phyloP scores from a whole-genome alignment of 2,888 invertebrate species.

The Philopedon plagiatum region DNA sequence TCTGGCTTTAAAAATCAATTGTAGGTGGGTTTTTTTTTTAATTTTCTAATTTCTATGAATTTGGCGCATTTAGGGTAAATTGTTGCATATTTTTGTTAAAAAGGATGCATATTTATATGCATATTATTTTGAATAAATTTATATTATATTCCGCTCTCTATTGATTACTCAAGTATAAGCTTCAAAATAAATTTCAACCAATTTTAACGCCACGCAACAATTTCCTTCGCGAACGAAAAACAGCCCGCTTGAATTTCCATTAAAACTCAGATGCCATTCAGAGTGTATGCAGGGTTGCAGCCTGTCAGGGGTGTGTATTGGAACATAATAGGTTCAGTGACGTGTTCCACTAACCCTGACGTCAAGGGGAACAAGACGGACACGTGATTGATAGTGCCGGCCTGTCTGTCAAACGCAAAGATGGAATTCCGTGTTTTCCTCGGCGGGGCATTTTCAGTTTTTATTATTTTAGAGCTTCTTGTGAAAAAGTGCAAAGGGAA shows the following conservation, averaged over 20 bases:
- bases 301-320: slow-evolving; percentile 62
- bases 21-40: no score
- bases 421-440: slow-evolving; percentile 55
- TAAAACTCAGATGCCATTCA: slow-evolving; percentile 37
- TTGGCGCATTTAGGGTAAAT: no score
- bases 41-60: no score
- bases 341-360: slow-evolving; percentile 71
- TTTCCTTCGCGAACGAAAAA: slow-evolving; percentile 6
- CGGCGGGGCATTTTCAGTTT: slow-evolving; percentile 28
- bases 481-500: not conserved
- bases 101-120: no score
- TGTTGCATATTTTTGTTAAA: no score
- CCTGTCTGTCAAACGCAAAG: slow-evolving; percentile 71
- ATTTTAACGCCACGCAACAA: not conserved
- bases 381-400: slow-evolving; percentile 68
- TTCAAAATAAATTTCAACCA: not conserved
- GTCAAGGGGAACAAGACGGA: slow-evolving; percentile 58
- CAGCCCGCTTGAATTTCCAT: slow-evolving; percentile 30
- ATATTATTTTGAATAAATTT: no score
- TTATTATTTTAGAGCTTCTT: slow-evolving; percentile 12
- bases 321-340: slow-evolving; percentile 71
- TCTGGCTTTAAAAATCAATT: no score
- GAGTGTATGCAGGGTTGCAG: slow-evolving; percentile 44
- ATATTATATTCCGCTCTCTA: no score
- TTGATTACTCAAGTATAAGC: not conserved